These are phyloP conservation scores for Pangasius djambal DNA, from an alignment of 2,797 vertebrate species.

Conservation along the genomic window DNA sequence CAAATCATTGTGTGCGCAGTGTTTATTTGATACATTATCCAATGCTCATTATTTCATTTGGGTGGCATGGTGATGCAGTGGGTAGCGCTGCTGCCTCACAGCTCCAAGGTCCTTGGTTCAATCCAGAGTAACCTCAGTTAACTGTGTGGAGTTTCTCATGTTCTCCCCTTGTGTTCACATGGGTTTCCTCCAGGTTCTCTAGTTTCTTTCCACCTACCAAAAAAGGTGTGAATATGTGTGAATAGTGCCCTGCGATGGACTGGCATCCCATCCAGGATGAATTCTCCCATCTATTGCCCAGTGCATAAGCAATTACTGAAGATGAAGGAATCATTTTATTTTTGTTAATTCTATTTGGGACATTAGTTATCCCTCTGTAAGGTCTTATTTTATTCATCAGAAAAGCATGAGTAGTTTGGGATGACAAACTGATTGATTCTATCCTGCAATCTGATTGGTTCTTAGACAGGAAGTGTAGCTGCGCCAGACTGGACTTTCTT, in stretches of 20 bases:
- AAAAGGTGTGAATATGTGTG: too few species aligned
- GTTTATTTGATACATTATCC: background rate
- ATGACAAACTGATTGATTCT: background rate
- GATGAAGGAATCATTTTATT: background rate
- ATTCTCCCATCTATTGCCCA: background rate
- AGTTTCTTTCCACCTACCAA: background rate
- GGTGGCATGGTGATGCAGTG: background rate
- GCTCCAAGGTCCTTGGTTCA: background rate
- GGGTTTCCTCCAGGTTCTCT: background rate
- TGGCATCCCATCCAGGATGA: too few species aligned
- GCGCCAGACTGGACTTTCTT: constrained; percentile 92
- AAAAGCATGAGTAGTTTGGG: background rate
- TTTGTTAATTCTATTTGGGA: background rate
- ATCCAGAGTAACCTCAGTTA: too few species aligned
- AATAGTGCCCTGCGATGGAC: too few species aligned
- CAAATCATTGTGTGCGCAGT: background rate
- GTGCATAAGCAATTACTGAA: background rate
- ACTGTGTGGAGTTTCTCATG: too few species aligned
- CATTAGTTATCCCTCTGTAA: background rate
- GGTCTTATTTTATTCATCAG: background rate
- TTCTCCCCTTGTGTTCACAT: background rate
- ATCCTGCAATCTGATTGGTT: constrained; percentile 32
- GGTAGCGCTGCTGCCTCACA: background rate
- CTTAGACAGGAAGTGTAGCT: constrained; percentile 84
- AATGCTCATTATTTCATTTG: background rate